These are phyloP conservation scores for Sus scrofa DNA, from an alignment of 2,113 vertebrate genomes.

Conservation along the genomic window T2T-Sscrofa CM000826.6:155517001-155517500, in stretches of 20 bases:
- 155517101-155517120: not conserved
- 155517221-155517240: not conserved
- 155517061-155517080: not conserved
- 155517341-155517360: accelerated
- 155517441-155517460: too few relatives aligned
- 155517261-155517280: not conserved
- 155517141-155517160: not conserved
- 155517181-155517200: not conserved
- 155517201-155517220: not conserved
- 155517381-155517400: not conserved
- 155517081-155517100: not conserved
- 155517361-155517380: too few relatives aligned
- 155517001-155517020: not conserved
- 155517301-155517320: not conserved
- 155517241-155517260: not conserved
- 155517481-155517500: not conserved
- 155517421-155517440: not conserved
- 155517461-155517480: not conserved
- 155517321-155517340: not conserved
- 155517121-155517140: not conserved
- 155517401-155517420: not conserved
- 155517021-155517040: not conserved
- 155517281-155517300: not conserved
- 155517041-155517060: not conserved
- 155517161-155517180: not conserved